Evolutionary conservation across 2,797 vertebrate species (phyloP).

Genomic region (Squalus acanthias): DNA sequence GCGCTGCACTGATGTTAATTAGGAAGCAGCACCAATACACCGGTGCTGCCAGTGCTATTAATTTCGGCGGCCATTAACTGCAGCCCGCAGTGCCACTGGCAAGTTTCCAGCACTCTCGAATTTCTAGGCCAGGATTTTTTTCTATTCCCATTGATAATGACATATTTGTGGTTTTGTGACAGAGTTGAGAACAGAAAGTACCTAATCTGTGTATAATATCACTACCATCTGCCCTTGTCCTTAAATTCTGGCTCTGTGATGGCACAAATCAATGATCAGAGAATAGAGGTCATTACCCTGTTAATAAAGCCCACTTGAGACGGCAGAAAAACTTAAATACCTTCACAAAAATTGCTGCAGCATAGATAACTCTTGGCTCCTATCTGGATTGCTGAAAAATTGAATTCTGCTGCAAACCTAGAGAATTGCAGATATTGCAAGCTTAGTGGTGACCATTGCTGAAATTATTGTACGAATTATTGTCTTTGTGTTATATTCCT

Average conservation of each 20-base stretch:
- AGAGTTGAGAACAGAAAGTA: neutral
- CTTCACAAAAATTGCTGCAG: neutral
- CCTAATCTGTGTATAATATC: neutral
- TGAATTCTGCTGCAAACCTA: neutral
- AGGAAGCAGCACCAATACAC: too few species aligned
- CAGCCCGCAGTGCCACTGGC: too few species aligned
- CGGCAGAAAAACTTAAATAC: neutral
- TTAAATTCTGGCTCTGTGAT: neutral
- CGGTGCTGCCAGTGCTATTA: too few species aligned
- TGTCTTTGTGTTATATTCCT: too few species aligned
- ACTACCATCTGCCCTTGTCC: neutral
- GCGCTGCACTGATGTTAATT: too few species aligned
- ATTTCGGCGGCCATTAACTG: too few species aligned
- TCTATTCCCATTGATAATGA: neutral
- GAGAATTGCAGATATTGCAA: neutral
- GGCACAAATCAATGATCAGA: neutral
- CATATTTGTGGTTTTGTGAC: neutral
- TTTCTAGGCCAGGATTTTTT: neutral
- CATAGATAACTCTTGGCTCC: neutral
- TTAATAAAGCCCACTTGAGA: neutral
- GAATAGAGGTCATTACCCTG: neutral
- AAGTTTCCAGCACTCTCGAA: too few species aligned
- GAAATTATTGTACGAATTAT: too few species aligned
- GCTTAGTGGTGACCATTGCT: neutral
- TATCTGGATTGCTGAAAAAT: neutral